Evolutionary conservation across 2,888 invertebrate genomes (phyloP).

Genomic region (Drosophila mercatorum): DNA sequence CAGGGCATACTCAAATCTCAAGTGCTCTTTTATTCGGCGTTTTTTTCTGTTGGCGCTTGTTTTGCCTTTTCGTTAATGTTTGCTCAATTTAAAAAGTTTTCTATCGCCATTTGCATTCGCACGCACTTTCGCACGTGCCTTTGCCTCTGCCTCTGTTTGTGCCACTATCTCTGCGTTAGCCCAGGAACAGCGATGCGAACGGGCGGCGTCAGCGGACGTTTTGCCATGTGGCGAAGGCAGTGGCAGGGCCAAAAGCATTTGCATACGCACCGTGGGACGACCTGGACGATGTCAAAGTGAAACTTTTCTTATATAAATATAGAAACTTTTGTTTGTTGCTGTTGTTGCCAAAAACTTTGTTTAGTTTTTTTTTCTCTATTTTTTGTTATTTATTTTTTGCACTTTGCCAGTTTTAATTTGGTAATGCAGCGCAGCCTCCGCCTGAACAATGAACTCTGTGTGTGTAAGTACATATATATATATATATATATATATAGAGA

Average conservation of each 20-base stretch:
- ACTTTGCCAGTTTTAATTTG: slow-evolving; percentile 69
- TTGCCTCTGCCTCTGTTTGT: slow-evolving; percentile 13
- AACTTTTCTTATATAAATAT: slow-evolving; percentile 46
- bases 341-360: slow-evolving; percentile 47
- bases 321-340: slow-evolving; percentile 9
- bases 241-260: slow-evolving; percentile 48
- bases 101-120: slow-evolving; percentile 78
- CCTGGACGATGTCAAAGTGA: slow-evolving; percentile 40
- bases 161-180: slow-evolving; percentile 25
- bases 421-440: slow-evolving; percentile 68
- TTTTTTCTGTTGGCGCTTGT: slow-evolving; percentile 10
- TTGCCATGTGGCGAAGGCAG: slow-evolving; percentile 56
- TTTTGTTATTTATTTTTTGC: slow-evolving; percentile 19
- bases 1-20: neutral
- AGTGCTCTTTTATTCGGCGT: neutral
- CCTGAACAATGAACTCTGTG: slow-evolving; percentile 56
- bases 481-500: neutral
- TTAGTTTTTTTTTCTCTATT: slow-evolving; percentile 51
- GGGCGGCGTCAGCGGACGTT: slow-evolving; percentile 33
- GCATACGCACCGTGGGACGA: slow-evolving; percentile 69
- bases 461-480: neutral
- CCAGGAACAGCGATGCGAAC: slow-evolving; percentile 13
- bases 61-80: slow-evolving; percentile 71
- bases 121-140: slow-evolving; percentile 77
- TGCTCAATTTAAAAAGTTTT: slow-evolving; percentile 79